These are phyloP conservation scores for Tenthredo mesomela DNA, from an alignment of 2,888 invertebrate species.

Conservation along the genomic window DNA sequence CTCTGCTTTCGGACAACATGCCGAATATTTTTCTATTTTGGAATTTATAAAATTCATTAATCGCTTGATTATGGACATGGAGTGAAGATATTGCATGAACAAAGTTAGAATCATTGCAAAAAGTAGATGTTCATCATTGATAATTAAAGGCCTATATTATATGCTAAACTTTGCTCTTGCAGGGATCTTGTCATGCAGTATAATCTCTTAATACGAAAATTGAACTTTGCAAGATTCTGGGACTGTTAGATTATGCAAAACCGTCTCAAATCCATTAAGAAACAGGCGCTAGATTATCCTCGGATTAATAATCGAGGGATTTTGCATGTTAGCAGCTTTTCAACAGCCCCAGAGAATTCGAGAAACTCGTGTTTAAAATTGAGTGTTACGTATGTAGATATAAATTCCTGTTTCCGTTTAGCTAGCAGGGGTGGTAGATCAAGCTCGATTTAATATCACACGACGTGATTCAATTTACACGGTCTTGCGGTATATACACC, in stretches of 20 bases:
- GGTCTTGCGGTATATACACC: neutral
- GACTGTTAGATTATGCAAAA: conserved; percentile 20
- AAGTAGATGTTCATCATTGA: neutral
- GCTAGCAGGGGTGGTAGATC: neutral
- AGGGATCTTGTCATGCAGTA: neutral
- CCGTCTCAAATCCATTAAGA: neutral
- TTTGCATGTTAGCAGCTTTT: neutral
- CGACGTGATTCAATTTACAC: conserved; percentile 11
- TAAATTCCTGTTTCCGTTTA: neutral
- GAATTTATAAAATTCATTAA: neutral
- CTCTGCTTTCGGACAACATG: neutral
- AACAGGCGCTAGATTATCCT: neutral
- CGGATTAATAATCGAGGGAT: conserved; percentile 13
- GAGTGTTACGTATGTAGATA: neutral
- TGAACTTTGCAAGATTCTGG: conserved; percentile 2
- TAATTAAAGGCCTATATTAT: neutral
- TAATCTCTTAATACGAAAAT: conserved; percentile 12
- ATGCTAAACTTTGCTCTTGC: neutral
- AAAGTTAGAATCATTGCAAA: neutral
- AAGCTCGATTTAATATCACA: conserved; percentile 8
- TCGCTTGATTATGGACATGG: neutral
- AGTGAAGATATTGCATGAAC: neutral
- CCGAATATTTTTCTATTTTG: neutral
- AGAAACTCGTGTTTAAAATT: neutral
- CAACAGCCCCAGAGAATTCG: neutral